phyloP scores from a whole-genome alignment of 2,797 vertebrate species.

The Gephyroberyx darwinii region DNA sequence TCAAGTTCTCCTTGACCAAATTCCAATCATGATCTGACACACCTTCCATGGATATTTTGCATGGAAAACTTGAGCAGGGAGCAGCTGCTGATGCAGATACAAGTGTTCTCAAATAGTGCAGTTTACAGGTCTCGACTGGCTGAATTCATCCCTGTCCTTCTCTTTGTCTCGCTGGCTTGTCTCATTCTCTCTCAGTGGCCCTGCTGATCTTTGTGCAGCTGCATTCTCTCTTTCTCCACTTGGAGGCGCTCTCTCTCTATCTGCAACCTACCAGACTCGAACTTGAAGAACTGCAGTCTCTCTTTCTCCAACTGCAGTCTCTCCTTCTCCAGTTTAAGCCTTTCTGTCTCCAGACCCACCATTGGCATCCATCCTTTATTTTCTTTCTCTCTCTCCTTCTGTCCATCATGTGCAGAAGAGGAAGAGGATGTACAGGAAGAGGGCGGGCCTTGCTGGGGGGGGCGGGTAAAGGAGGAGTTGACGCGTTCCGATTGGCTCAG shows the following conservation, averaged over 20 bases:
- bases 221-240: conserved; percentile 91
- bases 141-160: neutral
- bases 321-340: conserved; percentile 91
- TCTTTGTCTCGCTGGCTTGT: neutral
- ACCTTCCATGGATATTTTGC: no score
- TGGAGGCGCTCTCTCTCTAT: conserved; percentile 93
- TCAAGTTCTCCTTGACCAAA: conserved; percentile 31
- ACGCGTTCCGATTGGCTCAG: conserved; percentile 66
- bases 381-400: conserved; percentile 79
- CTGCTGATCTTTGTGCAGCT: conserved; percentile 72
- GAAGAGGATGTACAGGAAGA: conserved; percentile 59
- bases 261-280: conserved; percentile 90
- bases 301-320: conserved; percentile 92
- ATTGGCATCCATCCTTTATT: conserved; percentile 78
- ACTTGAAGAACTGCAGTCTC: conserved; percentile 92
- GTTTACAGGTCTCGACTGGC: no score
- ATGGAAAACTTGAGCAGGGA: neutral
- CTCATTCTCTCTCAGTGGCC: conserved; percentile 31
- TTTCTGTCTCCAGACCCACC: conserved; percentile 88
- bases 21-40: conserved; percentile 13
- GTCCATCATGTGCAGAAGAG: conserved; percentile 69
- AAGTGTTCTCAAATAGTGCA: neutral
- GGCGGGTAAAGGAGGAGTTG: conserved; percentile 55
- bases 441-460: conserved; percentile 64
- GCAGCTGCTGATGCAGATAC: conserved; percentile 15